Evolutionary conservation across 2,797 vertebrate genomes (phyloP), one percentile per base, ranked within the genome.

Genomic region (Heterohyrax brucei): DNA sequence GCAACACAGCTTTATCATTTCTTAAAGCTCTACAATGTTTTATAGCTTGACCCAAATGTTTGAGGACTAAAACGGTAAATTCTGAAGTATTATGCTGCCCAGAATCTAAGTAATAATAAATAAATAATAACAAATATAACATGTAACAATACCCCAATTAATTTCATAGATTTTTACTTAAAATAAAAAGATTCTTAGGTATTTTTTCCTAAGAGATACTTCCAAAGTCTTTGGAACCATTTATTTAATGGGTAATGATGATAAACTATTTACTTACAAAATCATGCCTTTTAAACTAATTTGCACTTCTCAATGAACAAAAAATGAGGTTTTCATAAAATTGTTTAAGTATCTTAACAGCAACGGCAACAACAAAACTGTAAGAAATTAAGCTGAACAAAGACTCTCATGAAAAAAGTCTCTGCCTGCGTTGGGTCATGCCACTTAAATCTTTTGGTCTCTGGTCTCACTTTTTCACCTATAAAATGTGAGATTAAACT

Each of bases 151-250:
- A 93, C 53, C 21, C 5, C 59, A 87, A 82, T 53, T 7, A 10
- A 66, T 62, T 83, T 82, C 62, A 91, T 5, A 80, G 5, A 75
- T 76, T 87, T 79, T 76, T 89, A 89, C 4, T 13, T 77, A 70
- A 9, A 61, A 87, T 89, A 62, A 93, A 30, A 62, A 22, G 26
- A 73, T 50, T 53, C 78, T 87, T 91, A 88, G 94, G 78, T 86
- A n/a, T 72, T 82, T 53, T 53, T 53, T 53, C 13, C 10, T 70
- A 95, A 88, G 48, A 84, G 91, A 93, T 90, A 92, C 33, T 78
- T 92, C 62, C 33, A 56, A 56, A 91, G 39, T 88, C 81, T 82
- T 95, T 93, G 95, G 66, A 94, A 91, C 7, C 50, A 93, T 26
- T 93, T n/a, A 76, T 77, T 76, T 77, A 96, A 70, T 3, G 87